phyloP scores from a whole-genome alignment of 2,888 invertebrate species.

The Argynnis bischoffii region DNA sequence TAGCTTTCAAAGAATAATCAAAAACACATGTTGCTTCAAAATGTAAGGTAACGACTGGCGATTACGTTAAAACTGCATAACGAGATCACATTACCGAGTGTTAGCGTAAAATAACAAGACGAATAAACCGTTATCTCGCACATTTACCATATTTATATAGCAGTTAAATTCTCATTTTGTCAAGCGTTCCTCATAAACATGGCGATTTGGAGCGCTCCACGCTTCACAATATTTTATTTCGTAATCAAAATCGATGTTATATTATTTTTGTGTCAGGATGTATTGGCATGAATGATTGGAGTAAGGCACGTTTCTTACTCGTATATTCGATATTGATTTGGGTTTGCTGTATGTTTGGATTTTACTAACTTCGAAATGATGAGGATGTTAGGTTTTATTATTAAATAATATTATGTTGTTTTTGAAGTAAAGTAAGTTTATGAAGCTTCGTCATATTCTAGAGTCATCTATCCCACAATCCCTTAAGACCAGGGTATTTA shows the following conservation, averaged over 20 bases:
- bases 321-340: background rate
- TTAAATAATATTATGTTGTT: too few relatives aligned
- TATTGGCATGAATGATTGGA: conserved; percentile 9
- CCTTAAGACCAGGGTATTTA: too few relatives aligned
- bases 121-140: conserved; percentile 32
- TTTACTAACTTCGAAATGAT: too few relatives aligned
- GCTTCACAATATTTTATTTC: conserved; percentile 17
- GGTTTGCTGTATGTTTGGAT: too few relatives aligned
- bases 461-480: too few relatives aligned
- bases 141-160: conserved; percentile 49
- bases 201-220: conserved; percentile 42
- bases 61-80: conserved; percentile 23
- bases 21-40: background rate
- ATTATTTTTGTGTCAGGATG: conserved; percentile 20
- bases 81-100: conserved; percentile 20
- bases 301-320: background rate
- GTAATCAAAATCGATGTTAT: conserved; percentile 19
- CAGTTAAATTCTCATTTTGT: conserved; percentile 58
- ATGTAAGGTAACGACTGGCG: background rate
- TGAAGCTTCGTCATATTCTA: too few relatives aligned
- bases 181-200: conserved; percentile 48
- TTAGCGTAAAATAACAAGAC: conserved; percentile 37
- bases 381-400: too few relatives aligned
- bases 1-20: background rate
- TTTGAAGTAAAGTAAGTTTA: too few relatives aligned